phyloP scores from a whole-genome alignment of 2,888 invertebrate species.

The Scaptomyza parva region DNA sequence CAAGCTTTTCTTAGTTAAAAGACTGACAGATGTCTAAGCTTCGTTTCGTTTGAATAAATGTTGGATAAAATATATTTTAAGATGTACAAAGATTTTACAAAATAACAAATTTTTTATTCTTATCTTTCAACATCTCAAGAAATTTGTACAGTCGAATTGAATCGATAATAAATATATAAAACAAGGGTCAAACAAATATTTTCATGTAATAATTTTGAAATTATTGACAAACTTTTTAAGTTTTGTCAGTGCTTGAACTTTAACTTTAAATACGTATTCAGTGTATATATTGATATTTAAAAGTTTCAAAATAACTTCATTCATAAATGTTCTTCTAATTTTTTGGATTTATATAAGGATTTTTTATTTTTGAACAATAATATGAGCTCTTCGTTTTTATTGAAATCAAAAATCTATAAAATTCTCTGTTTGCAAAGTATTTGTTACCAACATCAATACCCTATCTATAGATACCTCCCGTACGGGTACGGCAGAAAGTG shows the following conservation, averaged over 20 bases:
- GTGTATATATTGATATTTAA: neutral
- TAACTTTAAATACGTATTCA: neutral
- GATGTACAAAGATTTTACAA: too few species aligned
- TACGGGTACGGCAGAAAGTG: constrained; percentile 40
- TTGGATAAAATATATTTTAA: neutral
- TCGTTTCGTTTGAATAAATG: neutral
- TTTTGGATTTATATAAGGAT: neutral
- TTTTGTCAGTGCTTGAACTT: too few species aligned
- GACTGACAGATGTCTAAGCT: neutral
- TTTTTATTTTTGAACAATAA: neutral
- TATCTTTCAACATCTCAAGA: too few species aligned
- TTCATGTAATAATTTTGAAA: too few species aligned
- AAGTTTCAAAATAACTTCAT: neutral
- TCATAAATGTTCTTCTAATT: neutral
- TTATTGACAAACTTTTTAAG: neutral
- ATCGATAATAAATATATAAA: too few species aligned
- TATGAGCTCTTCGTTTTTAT: neutral
- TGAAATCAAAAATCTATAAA: neutral
- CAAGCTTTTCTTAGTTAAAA: neutral
- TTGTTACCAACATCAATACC: constrained; percentile 11
- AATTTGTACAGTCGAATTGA: too few species aligned
- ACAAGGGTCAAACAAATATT: too few species aligned
- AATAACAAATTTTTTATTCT: too few species aligned
- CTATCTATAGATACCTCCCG: constrained; percentile 13
- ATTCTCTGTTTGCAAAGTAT: neutral